Conservation (phyloP, 2,888 invertebrate genomes). For the Pomacea canaliculata region DNA sequence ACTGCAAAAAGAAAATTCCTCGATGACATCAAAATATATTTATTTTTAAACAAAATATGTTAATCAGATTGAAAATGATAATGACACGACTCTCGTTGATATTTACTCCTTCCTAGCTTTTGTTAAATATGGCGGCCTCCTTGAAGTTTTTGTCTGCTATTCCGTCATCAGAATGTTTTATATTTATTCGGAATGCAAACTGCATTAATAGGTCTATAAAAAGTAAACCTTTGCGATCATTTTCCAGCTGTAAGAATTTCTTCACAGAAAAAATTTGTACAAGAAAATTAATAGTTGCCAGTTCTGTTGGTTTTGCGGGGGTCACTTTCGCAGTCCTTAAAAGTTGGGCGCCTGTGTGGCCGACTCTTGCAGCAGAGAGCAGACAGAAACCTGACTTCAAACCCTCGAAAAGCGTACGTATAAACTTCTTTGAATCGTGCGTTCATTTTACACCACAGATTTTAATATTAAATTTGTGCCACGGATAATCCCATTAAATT, state of each 20-base stretch:
- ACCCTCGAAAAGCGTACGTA: slow-evolving; percentile 24
- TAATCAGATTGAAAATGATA: too few species aligned
- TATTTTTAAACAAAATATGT: too few species aligned
- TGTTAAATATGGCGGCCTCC: slow-evolving; percentile 46
- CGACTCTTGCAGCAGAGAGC: slow-evolving; percentile 19
- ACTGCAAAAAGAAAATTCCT: too few species aligned
- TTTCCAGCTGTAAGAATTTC: background rate
- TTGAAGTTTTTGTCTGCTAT: slow-evolving; percentile 24
- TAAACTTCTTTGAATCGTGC: too few species aligned
- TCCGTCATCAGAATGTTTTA: slow-evolving; percentile 20
- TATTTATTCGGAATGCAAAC: background rate
- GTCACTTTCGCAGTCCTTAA: slow-evolving; percentile 18
- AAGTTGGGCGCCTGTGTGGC: slow-evolving; percentile 15
- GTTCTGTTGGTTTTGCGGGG: slow-evolving; percentile 19
- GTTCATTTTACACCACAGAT: too few species aligned
- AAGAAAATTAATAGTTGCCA: slow-evolving; percentile 16
- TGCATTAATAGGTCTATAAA: background rate
- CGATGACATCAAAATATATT: too few species aligned
- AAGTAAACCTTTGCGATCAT: background rate
- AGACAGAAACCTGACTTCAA: slow-evolving; percentile 16
- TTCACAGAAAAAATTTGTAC: background rate
- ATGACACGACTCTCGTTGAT: too few species aligned
- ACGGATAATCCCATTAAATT: too few species aligned
- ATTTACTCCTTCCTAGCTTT: too few species aligned
- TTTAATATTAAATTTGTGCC: too few species aligned